Base-by-base conservation (phyloP, 1,140 invertebrate species). In the Asobara japonica region DNA sequence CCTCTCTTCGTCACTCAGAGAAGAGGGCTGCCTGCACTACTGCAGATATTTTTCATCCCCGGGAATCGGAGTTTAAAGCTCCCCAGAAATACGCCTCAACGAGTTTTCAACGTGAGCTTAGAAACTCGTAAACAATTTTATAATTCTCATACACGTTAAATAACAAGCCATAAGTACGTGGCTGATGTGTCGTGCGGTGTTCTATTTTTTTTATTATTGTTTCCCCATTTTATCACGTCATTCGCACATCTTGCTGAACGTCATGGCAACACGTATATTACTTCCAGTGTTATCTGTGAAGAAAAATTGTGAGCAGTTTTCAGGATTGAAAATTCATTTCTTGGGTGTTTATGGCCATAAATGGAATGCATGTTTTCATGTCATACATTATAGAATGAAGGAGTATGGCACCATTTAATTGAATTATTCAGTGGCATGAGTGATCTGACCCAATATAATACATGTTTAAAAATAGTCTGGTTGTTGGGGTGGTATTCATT, bases 81-180 rank as follows among this genome's bases (percentile, higher is more conserved):
- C 51, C n/a, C 67, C 27, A 22, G 67, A 18, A 25, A 62, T 36
- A 69, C 48, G 33, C 25, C 20, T 31, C 51, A 3, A 33, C 31
- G 51, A 61, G n/a, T 69, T 20, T 38, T 30, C 29, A 27, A 31
- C 48, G 36, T 33, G 48, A 69, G 67, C 48, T 69, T 61, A 69
- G 31, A 41, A 61, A 69, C 48, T 51, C 67, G 51, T 69, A 69
- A 69, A 69, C 67, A 69, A 41, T 61, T 69, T 61, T 61, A 61
- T 31, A 27, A 25, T 30, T 20, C 13, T 27, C 16, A 56, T 56
- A 56, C 20, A 56, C 29, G 38, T 36, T 38, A 33, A 69, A 29
- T 61, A 61, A 67, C 65, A 67, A 45, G 20, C 41, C 27, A 22
- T 16, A 27, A 48, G 22, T 67, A 10, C 41, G 41, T 30, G 41